These are phyloP conservation scores for Okamejei kenojei DNA, from an alignment of 2,797 vertebrate species.

Conservation along the genomic window DNA sequence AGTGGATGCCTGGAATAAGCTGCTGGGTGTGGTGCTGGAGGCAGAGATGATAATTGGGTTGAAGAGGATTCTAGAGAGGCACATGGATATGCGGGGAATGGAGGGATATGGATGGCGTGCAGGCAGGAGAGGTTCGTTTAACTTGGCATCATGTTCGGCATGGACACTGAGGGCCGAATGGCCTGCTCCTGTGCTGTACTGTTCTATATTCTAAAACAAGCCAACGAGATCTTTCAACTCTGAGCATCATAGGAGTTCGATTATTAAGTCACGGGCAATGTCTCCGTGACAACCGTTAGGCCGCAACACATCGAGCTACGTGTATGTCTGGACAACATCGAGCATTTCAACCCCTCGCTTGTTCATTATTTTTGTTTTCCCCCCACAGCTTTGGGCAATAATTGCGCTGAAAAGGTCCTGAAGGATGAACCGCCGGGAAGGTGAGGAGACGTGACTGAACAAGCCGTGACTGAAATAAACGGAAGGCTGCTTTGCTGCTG, in stretches of 20 bases:
- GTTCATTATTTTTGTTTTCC: neutral
- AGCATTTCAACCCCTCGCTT: neutral
- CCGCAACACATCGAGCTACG: neutral
- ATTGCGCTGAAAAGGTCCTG: neutral
- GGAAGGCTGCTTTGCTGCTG: neutral
- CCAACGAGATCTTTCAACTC: neutral
- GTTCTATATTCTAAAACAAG: too few species aligned
- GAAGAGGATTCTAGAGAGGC: too few species aligned
- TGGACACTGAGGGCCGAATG: too few species aligned
- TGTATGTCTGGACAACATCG: neutral
- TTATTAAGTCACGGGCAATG: neutral
- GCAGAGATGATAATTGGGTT: too few species aligned
- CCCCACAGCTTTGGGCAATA: too few species aligned
- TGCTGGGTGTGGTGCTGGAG: too few species aligned
- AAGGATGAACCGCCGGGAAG: neutral
- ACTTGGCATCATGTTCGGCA: too few species aligned
- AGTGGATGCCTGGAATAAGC: too few species aligned
- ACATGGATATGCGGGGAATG: too few species aligned
- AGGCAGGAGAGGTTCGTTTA: too few species aligned
- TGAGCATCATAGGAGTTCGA: neutral
- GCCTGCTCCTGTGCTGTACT: too few species aligned
- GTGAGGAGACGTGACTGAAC: neutral
- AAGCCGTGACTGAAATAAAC: neutral
- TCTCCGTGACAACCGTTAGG: neutral
- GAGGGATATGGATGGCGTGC: too few species aligned